These are phyloP conservation scores for Sarcophaga carnaria DNA, from an alignment of 2,888 invertebrate species.

Conservation along the genomic window DNA sequence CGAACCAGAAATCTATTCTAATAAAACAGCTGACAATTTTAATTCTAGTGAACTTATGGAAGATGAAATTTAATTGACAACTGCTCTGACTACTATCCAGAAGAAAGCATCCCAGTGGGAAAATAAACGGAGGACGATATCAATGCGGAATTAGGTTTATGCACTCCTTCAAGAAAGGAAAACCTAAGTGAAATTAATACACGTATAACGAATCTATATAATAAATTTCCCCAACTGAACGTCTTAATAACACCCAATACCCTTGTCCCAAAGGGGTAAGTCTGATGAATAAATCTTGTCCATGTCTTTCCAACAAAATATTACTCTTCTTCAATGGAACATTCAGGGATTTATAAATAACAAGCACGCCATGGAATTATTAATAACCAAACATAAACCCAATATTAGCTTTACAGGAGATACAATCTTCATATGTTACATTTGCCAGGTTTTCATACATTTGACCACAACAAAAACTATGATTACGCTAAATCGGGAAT, in stretches of 20 bases:
- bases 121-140: no score
- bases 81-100: no score
- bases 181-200: no score
- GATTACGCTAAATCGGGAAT: not conserved
- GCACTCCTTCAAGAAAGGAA: no score
- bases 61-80: no score
- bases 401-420: constrained; percentile 40
- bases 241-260: constrained; percentile 21
- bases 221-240: constrained; percentile 8
- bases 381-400: constrained; percentile 16
- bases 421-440: constrained; percentile 8
- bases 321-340: constrained; percentile 32
- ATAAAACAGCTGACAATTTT: no score
- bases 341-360: constrained; percentile 32
- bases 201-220: no score
- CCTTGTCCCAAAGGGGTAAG: not conserved
- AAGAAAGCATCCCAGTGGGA: no score
- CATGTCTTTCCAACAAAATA: not conserved
- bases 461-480: constrained; percentile 30
- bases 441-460: no score
- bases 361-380: constrained; percentile 29
- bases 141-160: no score
- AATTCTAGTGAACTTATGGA: no score
- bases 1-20: no score
- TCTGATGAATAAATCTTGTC: not conserved